Evolutionary conservation across 2,113 vertebrate genomes (phyloP), one percentile per base, ranked within the genome.

Genomic region (Onychorhynchus coronatus): DNA sequence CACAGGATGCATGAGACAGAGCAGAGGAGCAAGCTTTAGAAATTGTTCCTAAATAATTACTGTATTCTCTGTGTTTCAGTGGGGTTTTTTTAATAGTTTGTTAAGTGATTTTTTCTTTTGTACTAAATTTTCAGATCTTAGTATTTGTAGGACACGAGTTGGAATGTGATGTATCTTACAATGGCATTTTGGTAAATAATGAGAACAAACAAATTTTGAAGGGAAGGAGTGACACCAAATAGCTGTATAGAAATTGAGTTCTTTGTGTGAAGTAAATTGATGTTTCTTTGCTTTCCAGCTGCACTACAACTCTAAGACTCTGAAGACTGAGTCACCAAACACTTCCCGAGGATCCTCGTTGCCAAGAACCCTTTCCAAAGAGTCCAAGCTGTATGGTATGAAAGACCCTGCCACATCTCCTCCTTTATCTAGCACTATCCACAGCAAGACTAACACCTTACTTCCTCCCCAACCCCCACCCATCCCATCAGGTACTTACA

Each of bases 311-410:
- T 99, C 99, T 62, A 99, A 99, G 98, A 99, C 99, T 35, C 98
- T 99, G 90, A 99, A 99, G 98, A 99, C 99, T 0, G 99, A 99
- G 78, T 99, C 99, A 0, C 99, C 99, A 92, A 99, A 98, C 91
- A 98, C 99, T 39, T 99, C 99, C 8, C 98, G 99, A 47, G 99
- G 99, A 96, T 99, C 99, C n/a, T 99, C 99, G 30, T 98, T 99
- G 96, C 99, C 99, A 85, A 98, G 99, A 98, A 99, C 99, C 12
- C 98, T 99, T 96, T 99, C 99, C 97, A 99, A 99, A 99, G 99
- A 99, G 97, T 99, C 99, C 94, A 99, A 99, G 98, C 98, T 99
- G 98, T 99, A 98, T 98, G 99, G 99, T 99, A 99, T 99, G 99
- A 99, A 98, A 99, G 99, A 99, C 89, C 98, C 88, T 92, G 97